Evolutionary conservation across 2,797 vertebrate genomes (phyloP), one percentile per base, ranked within the genome.

Genomic region (Euphonia xanthogaster): DNA sequence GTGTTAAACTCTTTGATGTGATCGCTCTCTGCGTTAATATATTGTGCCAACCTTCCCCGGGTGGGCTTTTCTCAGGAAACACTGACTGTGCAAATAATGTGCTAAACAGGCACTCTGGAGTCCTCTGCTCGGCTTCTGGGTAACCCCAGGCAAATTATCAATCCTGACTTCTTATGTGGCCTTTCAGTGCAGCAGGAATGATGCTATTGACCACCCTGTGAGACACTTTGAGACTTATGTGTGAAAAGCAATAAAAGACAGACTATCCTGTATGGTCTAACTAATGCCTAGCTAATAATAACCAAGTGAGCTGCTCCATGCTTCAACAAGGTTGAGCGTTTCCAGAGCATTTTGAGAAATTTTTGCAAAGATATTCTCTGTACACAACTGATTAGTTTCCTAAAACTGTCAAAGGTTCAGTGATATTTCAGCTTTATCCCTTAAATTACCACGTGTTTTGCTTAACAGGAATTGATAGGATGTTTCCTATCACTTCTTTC

Each of bases 1-100:
- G 91, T 91, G 85, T 83, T 95, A 92, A 96, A 83, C 40, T 30
- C 68, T 79, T 87, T 53, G 68, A 88, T 83, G 58, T 37, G 54
- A 62, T 80, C 61, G 50, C 68, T 61, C 65, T 55, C 74, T 12
- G 1, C 33, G 37, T 44, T 77, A 93, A 79, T 70, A 55, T 24
- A 73, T 35, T 60, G 74, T 67, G 77, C 71, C 89, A 95, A 27
- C 22, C 28, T 20, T 90, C 37, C 79, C 45, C 0, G 0, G 13
- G n/a, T 88, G 45, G 37, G 71, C 65, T 78, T 66, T 83, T 81
- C 86, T 78, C 79, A 35, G 76, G 37, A 88, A 93, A 67, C 80
- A 80, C 55, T 16, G 53, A 54, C 17, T 3, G 11, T 73, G 51
- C 33, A 74, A 91, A 62, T 72, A 73, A 84, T 0, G 0, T 37